phyloP scores from a whole-genome alignment of 2,113 vertebrate species.

The Charina bottae region DNA sequence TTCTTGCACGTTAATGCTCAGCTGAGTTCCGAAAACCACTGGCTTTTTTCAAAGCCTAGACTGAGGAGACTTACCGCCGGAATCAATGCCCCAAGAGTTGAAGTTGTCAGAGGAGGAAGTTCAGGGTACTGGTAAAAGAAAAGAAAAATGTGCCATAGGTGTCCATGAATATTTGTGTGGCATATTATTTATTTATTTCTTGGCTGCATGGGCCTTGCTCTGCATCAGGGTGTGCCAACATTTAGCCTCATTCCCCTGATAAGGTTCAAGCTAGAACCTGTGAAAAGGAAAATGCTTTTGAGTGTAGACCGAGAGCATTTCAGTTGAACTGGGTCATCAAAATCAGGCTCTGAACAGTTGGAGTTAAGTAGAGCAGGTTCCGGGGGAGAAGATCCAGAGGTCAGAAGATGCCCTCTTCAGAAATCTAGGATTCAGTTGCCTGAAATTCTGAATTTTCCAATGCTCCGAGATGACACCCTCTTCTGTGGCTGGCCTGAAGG shows the following conservation, averaged over 20 bases:
- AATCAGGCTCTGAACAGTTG: background rate
- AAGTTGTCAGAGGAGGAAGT: slow-evolving; percentile 68
- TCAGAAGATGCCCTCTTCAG: background rate
- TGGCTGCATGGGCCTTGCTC: background rate
- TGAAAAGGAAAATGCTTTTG: background rate
- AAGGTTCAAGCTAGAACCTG: background rate
- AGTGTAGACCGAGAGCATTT: background rate
- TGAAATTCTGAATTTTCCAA: too few relatives aligned
- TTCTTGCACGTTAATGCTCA: background rate
- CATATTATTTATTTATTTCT: background rate
- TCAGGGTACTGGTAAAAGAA: slow-evolving; percentile 64
- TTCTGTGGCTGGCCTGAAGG: background rate
- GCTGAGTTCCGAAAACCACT: background rate
- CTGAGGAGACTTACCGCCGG: slow-evolving; percentile 61
- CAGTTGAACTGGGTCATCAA: too few relatives aligned
- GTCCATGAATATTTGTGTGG: background rate
- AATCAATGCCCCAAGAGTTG: slow-evolving; percentile 66
- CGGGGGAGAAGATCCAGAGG: background rate
- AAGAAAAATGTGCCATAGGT: rapidly evolving
- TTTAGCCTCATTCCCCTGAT: background rate
- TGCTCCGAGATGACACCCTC: rapidly evolving
- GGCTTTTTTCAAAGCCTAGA: background rate
- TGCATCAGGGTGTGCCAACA: background rate
- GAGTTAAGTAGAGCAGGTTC: background rate
- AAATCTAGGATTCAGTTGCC: background rate